Base-by-base conservation (phyloP, 2,797 vertebrate species). In the Brachyalestes nurse region DNA sequence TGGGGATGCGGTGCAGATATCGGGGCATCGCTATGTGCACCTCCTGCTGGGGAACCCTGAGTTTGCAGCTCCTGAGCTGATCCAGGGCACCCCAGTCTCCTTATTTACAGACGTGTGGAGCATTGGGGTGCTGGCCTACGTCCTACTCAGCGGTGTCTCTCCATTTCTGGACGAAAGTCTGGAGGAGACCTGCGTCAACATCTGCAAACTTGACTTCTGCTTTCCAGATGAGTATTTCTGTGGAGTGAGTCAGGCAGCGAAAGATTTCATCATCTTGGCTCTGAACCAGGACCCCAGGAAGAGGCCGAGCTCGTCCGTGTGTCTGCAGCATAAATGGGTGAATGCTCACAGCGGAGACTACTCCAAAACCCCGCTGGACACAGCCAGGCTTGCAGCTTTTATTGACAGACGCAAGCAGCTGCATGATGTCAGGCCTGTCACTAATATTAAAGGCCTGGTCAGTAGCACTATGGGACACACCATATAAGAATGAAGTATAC, bases 131-230 rank as follows among this genome's bases (percentile, higher is more conserved):
- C 91, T 99, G 83, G 95, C 96, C 0, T 99, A 99, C 0, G 95
- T 99, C 81, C 96, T 96, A 96, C 89, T 99, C 70, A 99, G 98
- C 0, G 98, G 98, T 0, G 98, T 99, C 6, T 99, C 98, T 10
- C 98, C 98, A 0, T 99, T 99, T 88, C 90, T 99, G 84, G 98
- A 99, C 1, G 98, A 99, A 84, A 99, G 97, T 51, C 95, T 94
- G 6, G 98, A 99, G 86, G 98, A 99, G 89, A 99, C 98, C 0
- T 99, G 98, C 5, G 95, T 98, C 88, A 99, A 99, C 1, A 97
- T 99, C 78, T 98, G 97, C 92, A 93, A 95, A 77, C 95, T 97
- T 80, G 98, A 99, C 85, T 99, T 98, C 93, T 98, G 97, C 90
- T 99, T 99, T 88, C 98, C 98, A 0, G 94, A 95, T 0, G 97